Evolutionary conservation across 1,140 invertebrate genomes (phyloP).

Genomic region (Cherax quadricarinatus): DNA sequence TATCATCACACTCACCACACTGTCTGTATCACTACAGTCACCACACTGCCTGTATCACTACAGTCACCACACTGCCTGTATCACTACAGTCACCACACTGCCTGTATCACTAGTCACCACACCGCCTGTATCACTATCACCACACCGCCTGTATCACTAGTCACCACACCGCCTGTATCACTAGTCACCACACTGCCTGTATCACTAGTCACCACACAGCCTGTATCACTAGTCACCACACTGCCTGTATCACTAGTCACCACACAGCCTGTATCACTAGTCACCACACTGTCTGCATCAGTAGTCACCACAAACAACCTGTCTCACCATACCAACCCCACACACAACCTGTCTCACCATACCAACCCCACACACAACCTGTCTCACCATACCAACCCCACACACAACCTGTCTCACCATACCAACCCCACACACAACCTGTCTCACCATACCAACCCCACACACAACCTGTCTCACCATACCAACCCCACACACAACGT

Average conservation of each 20-base stretch:
- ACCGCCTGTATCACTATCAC: too few species aligned
- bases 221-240: neutral
- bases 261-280: too few species aligned
- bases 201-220: neutral
- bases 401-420: neutral
- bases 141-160: neutral
- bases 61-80: neutral
- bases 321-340: too few species aligned
- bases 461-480: neutral
- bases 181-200: too few species aligned
- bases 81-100: neutral
- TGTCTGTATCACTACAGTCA: too few species aligned
- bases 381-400: neutral
- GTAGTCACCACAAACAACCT: neutral
- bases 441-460: neutral
- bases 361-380: neutral
- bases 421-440: neutral
- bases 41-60: neutral
- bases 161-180: neutral
- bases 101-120: too few species aligned
- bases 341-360: too few species aligned
- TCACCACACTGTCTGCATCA: too few species aligned
- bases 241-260: too few species aligned
- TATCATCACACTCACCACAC: neutral
- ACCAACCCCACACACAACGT: neutral